Evolutionary conservation across 2,888 invertebrate genomes (phyloP).

Genomic region (Cenopis cana): DNA sequence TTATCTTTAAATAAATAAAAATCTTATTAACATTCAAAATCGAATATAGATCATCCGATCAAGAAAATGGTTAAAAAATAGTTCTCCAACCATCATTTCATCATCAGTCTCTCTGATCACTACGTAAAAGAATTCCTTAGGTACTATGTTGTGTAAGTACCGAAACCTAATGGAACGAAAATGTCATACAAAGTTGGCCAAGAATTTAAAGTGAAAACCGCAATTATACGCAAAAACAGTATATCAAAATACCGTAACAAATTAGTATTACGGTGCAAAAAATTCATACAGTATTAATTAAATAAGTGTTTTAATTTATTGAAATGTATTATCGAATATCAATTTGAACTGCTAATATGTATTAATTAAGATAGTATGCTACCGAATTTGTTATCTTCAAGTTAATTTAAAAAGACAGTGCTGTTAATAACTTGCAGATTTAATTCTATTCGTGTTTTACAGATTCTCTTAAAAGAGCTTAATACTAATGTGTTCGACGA

Average conservation of each 20-base stretch:
- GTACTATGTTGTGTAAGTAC: not conserved
- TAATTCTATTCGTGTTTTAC: conserved; percentile 1
- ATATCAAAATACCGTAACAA: conserved; percentile 35
- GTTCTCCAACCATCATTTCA: not conserved
- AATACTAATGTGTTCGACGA: not conserved
- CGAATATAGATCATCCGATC: no score
- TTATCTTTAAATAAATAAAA: no score
- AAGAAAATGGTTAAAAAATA: no score
- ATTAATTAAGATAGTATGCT: not conserved
- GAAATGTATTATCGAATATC: conserved; percentile 6
- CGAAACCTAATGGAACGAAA: conserved; percentile 1
- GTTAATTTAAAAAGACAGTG: not conserved
- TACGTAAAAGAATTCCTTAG: no score
- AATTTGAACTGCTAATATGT: not conserved
- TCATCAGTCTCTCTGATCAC: no score
- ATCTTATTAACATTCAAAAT: no score
- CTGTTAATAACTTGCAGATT: not conserved
- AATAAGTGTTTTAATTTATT: not conserved
- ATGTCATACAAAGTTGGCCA: not conserved
- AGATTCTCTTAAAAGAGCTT: no score
- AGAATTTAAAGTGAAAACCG: conserved; percentile 37
- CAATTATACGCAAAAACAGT: conserved; percentile 31
- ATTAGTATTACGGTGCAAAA: conserved; percentile 16
- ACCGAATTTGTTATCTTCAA: not conserved
- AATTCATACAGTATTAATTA: conserved; percentile 28